Percentiles rank a stretch among this genome's conserved stretches.
Evolutionary conservation across 2,888 invertebrate genomes (phyloP).

Genomic region (Oscheius myriophilus): DNA sequence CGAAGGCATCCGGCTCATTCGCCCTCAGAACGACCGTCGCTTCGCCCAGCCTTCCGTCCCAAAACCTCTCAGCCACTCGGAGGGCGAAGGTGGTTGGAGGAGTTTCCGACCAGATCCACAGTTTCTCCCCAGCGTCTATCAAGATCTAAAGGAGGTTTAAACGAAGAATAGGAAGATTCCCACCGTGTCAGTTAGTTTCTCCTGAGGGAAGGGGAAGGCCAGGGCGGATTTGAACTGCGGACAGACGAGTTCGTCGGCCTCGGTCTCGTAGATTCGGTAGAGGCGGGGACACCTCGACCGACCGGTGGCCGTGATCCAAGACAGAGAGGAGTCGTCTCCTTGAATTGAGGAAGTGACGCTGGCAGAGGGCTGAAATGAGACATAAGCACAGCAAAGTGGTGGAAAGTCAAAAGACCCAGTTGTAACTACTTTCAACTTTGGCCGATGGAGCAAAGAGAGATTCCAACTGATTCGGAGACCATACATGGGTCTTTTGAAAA

Average conservation of each 20-base stretch:
- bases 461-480: slow-evolving; percentile 1
- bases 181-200: slow-evolving; percentile 25
- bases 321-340: slow-evolving; percentile 38
- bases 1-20: slow-evolving; percentile 58
- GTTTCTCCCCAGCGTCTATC: slow-evolving; percentile 53
- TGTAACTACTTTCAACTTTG: not conserved
- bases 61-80: slow-evolving; percentile 50
- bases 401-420: too few species aligned
- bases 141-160: slow-evolving; percentile 37
- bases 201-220: slow-evolving; percentile 53
- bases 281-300: slow-evolving; percentile 37
- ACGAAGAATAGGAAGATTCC: not conserved
- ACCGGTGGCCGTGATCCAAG: slow-evolving; percentile 41
- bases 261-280: slow-evolving; percentile 57
- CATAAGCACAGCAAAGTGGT: not conserved
- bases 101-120: slow-evolving; percentile 63
- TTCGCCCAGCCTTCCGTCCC: slow-evolving; percentile 35
- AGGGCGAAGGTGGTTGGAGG: slow-evolving; percentile 50
- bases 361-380: slow-evolving; percentile 8
- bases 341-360: slow-evolving; percentile 33
- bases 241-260: slow-evolving; percentile 42
- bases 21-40: slow-evolving; percentile 53
- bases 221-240: slow-evolving; percentile 36
- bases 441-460: not conserved
- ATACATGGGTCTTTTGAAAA: too few species aligned